These are phyloP conservation scores for Felis catus DNA, from an alignment of 2,113 vertebrate genomes.

Conservation along the genomic window DNA sequence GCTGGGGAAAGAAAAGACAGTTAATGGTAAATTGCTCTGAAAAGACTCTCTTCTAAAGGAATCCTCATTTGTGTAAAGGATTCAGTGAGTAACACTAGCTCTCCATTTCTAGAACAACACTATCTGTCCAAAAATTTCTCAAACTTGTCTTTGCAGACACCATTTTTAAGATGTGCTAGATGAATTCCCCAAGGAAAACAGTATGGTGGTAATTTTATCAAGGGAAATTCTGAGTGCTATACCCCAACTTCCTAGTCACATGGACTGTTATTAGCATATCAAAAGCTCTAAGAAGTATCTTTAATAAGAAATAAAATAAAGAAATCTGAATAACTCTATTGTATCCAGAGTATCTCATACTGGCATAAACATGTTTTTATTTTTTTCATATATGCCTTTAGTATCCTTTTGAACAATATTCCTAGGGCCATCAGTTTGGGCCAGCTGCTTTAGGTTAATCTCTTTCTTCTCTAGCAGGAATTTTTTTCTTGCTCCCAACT, in stretches of 20 bases:
- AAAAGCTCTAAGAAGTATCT: neutral
- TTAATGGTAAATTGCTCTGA: neutral
- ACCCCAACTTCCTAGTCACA: neutral
- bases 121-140: neutral
- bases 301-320: neutral
- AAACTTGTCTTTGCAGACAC: neutral
- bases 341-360: neutral
- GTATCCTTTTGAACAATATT: neutral
- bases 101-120: neutral
- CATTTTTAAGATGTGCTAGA: neutral
- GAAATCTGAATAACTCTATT: neutral
- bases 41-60: neutral
- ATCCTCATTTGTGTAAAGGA: neutral
- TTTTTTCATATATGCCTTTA: neutral
- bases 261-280: neutral
- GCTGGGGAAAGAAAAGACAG: neutral
- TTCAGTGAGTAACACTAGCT: neutral
- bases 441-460: neutral
- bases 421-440: neutral
- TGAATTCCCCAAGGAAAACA: neutral
- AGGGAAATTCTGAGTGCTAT: fast-evolving
- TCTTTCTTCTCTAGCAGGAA: neutral
- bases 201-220: neutral
- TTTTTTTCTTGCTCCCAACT: neutral
- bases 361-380: neutral